A percentile compares a stretch with the other conserved stretches of the same genome.
Conservation (phyloP, 2,888 invertebrate genomes). For the Chromoteleia sp. region DNA sequence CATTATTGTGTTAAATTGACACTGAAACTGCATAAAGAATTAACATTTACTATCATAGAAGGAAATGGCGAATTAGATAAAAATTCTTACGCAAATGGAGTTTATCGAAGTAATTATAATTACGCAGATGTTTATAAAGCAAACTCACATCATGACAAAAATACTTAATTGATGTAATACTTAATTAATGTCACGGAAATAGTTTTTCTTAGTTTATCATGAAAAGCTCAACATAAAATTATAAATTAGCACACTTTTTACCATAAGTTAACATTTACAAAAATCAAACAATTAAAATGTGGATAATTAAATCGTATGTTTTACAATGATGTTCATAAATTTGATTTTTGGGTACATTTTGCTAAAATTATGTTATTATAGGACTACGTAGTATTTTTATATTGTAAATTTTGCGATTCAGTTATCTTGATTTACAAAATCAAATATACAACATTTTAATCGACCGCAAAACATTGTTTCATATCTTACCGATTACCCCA, state of each 20-base stretch:
- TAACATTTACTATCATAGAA: conserved; percentile 34
- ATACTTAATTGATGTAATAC: not conserved
- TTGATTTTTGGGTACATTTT: too few relatives aligned
- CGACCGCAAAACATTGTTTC: conserved; percentile 49
- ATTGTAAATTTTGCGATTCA: not conserved
- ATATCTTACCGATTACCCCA: conserved; percentile 48
- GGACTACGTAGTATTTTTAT: too few relatives aligned
- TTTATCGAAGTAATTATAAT: conserved; percentile 47
- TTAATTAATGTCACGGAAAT: not conserved
- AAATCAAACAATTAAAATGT: too few relatives aligned
- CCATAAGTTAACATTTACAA: not conserved
- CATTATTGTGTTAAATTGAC: conserved; percentile 41
- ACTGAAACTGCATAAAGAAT: conserved; percentile 54
- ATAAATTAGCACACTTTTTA: not conserved
- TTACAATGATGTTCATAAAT: not conserved
- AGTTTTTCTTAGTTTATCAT: not conserved
- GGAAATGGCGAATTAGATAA: conserved; percentile 62
- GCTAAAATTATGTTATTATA: too few relatives aligned
- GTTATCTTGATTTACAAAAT: not conserved
- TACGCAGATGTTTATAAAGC: conserved; percentile 9
- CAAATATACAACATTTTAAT: conserved; percentile 40
- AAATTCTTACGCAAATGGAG: conserved; percentile 51
- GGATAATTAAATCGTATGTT: too few relatives aligned
- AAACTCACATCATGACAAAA: conserved; percentile 1
- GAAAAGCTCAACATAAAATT: not conserved